Evolutionary conservation across 2,888 invertebrate genomes (phyloP).

Genomic region (Leptopilina drosophilae): DNA sequence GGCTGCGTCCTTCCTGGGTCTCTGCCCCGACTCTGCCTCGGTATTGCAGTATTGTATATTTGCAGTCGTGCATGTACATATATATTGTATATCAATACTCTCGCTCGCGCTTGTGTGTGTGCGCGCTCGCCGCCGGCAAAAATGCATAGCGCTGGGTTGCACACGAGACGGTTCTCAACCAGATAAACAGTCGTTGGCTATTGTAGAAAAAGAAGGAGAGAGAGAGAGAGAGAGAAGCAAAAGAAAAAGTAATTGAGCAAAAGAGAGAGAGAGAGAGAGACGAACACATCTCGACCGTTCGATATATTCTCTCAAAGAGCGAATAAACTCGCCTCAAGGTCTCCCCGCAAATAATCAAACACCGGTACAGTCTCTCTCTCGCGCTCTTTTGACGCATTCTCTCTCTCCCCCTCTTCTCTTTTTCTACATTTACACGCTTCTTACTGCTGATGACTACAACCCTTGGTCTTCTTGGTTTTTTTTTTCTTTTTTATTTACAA

Average conservation of each 20-base stretch:
- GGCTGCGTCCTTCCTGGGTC: slow-evolving; percentile 76
- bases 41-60: slow-evolving; percentile 63
- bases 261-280: slow-evolving; percentile 46
- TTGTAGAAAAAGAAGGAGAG: slow-evolving; percentile 42
- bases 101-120: slow-evolving; percentile 48
- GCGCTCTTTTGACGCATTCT: too few species aligned
- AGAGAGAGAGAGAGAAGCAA: slow-evolving; percentile 41
- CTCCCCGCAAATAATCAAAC: slow-evolving; percentile 59
- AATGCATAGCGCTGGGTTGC: slow-evolving; percentile 70
- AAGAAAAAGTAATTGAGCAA: slow-evolving; percentile 42
- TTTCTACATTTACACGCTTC: slow-evolving; percentile 42
- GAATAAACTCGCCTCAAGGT: slow-evolving; percentile 66
- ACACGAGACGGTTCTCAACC: slow-evolving; percentile 73
- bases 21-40: slow-evolving; percentile 71
- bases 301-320: slow-evolving; percentile 51
- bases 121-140: slow-evolving; percentile 66
- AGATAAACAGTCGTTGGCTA: slow-evolving; percentile 55
- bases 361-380: slow-evolving; percentile 47
- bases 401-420: background rate
- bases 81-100: slow-evolving; percentile 58
- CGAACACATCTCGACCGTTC: slow-evolving; percentile 24
- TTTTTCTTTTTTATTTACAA: background rate
- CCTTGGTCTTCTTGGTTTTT: too few species aligned
- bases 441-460: background rate
- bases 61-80: slow-evolving; percentile 65